A percentile compares a stretch with the other conserved stretches of the same genome.
Conservation (phyloP, 1,140 invertebrate species). For the Apocrypta bakeri region DNA sequence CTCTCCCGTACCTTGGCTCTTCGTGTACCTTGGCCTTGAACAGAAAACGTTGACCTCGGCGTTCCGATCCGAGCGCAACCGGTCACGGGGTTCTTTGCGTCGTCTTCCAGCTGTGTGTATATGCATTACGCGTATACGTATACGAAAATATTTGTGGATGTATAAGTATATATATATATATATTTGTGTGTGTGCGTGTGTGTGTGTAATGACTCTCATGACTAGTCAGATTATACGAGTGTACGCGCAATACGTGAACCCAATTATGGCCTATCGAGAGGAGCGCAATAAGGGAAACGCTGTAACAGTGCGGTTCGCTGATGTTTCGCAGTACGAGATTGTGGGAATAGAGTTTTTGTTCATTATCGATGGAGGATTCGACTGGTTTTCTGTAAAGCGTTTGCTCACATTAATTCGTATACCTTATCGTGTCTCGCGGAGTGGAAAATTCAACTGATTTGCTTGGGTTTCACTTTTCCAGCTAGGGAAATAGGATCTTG, state of each 20-base stretch:
- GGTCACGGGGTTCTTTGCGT: slow-evolving; percentile 62
- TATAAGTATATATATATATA: not conserved
- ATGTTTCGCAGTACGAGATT: not conserved
- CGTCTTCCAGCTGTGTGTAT: not conserved
- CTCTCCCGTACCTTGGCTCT: slow-evolving; percentile 48
- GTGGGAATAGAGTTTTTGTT: not conserved
- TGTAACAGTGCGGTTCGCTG: not conserved
- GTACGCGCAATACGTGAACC: slow-evolving; percentile 32
- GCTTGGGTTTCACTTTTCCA: no score
- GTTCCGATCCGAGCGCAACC: slow-evolving; percentile 67
- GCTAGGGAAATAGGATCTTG: no score
- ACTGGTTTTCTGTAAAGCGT: no score
- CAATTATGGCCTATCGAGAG: slow-evolving; percentile 11
- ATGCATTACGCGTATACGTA: slow-evolving; percentile 51
- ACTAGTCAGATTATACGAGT: slow-evolving; percentile 50
- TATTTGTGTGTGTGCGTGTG: not conserved
- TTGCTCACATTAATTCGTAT: no score
- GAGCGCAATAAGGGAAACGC: not conserved
- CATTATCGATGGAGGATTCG: no score
- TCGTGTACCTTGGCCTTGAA: slow-evolving; percentile 70
- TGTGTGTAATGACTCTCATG: slow-evolving; percentile 60
- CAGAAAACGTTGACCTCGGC: slow-evolving; percentile 70
- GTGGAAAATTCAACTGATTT: no score
- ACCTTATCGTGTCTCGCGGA: no score
- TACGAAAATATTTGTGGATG: not conserved